Evolutionary conservation across 2,888 invertebrate species (phyloP).

Genomic region (Drosophila melanosoma): DNA sequence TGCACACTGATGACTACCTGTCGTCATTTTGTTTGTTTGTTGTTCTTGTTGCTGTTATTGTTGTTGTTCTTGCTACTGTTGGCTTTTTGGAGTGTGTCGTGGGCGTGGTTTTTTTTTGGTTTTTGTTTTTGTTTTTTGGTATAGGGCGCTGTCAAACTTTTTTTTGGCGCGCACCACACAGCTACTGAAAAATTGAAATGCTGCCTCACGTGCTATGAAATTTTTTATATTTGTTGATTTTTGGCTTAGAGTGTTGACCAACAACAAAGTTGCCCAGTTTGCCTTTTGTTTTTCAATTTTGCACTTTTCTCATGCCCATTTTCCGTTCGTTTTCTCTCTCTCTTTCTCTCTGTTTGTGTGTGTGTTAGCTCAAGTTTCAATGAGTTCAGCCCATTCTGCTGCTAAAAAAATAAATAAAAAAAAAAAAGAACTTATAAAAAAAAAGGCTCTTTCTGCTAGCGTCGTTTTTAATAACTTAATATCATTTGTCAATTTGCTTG

Average conservation of each 20-base stretch:
- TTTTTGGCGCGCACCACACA: conserved; percentile 48
- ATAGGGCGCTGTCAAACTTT: conserved; percentile 60
- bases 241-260: conserved; percentile 81
- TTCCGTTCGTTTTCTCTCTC: conserved; percentile 29
- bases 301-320: conserved; percentile 38
- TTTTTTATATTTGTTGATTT: conserved; percentile 79
- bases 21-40: conserved; percentile 59
- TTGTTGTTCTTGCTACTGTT: conserved; percentile 33
- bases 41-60: conserved; percentile 43
- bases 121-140: background rate
- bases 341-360: conserved; percentile 15
- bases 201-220: conserved; percentile 74
- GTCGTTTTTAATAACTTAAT: conserved; percentile 74
- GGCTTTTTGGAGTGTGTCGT: conserved; percentile 27
- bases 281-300: conserved; percentile 76
- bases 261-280: conserved; percentile 71
- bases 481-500: conserved; percentile 64
- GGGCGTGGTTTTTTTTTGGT: conserved; percentile 24
- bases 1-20: conserved; percentile 65
- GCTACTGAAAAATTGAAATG: conserved; percentile 78
- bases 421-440: background rate
- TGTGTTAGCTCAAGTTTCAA: conserved; percentile 56
- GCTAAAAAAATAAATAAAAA: background rate
- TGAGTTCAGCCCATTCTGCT: conserved; percentile 39
- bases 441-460: conserved; percentile 36